A percentile compares a stretch with the other conserved stretches of the same genome.
Conservation (phyloP, 1,140 invertebrate genomes). For the Sarcophaga bullata region DNA sequence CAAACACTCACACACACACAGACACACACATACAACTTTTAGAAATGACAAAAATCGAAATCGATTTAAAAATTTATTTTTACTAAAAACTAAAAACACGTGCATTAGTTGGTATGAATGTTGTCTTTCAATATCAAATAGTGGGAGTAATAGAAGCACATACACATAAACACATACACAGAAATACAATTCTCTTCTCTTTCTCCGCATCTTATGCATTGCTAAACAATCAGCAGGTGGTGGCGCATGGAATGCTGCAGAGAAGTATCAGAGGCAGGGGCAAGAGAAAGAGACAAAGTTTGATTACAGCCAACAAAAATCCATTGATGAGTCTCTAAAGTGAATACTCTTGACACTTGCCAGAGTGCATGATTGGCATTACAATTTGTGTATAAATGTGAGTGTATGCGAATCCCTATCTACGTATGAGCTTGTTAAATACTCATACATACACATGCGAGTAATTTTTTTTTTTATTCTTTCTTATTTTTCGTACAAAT, state of each 20-base stretch:
- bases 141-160: background rate
- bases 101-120: background rate
- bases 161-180: no score
- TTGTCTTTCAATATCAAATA: background rate
- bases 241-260: no score
- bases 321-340: conserved; percentile 37
- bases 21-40: background rate
- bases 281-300: conserved; percentile 30
- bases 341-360: conserved; percentile 40
- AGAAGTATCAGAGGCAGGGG: background rate
- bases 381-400: conserved; percentile 14
- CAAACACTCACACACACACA: background rate
- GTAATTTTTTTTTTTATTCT: background rate
- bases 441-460: background rate
- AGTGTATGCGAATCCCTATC: background rate
- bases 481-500: background rate
- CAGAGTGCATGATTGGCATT: conserved; percentile 41
- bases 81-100: conserved; percentile 34
- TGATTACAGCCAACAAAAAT: conserved; percentile 38
- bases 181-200: no score
- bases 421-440: conserved; percentile 2
- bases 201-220: no score
- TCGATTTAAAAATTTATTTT: conserved; percentile 43
- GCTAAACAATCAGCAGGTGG: no score
- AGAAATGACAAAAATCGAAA: conserved; percentile 41